These are phyloP conservation scores for Saguinus midas DNA, from an alignment of 2,113 vertebrate genomes.

Conservation along the genomic window DNA sequence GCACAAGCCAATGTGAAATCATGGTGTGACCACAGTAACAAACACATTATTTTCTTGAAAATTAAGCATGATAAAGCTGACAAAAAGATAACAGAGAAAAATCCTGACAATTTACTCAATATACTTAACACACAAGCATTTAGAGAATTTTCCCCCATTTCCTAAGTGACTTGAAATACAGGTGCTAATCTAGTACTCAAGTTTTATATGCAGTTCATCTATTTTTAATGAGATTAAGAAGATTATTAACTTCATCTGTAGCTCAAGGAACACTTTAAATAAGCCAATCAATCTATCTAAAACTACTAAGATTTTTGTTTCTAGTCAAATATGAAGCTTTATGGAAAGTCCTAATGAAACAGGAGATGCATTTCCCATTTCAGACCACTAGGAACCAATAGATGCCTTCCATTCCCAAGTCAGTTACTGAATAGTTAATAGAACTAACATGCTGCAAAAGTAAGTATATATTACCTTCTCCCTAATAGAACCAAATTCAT, in stretches of 20 bases:
- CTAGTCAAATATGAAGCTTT: neutral
- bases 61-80: conserved; percentile 54
- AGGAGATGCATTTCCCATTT: conserved; percentile 53
- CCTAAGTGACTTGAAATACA: neutral
- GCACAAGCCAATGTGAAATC: conserved; percentile 64
- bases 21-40: conserved; percentile 64
- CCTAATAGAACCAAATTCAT: neutral
- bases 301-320: conserved; percentile 28
- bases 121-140: neutral
- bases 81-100: conserved; percentile 42
- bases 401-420: neutral
- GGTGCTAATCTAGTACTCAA: neutral
- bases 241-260: conserved; percentile 4
- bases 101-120: conserved; percentile 16
- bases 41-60: conserved; percentile 43
- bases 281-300: neutral
- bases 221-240: conserved; percentile 12
- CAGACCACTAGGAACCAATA: conserved; percentile 68
- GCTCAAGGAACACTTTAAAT: neutral
- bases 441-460: neutral
- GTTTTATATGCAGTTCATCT: neutral
- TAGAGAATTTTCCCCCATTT: neutral
- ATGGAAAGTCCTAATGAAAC: neutral
- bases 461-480: neutral
- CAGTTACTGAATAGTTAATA: neutral